Base-by-base conservation (phyloP, 2,888 invertebrate species). In the Euplagia quadripunctaria region DNA sequence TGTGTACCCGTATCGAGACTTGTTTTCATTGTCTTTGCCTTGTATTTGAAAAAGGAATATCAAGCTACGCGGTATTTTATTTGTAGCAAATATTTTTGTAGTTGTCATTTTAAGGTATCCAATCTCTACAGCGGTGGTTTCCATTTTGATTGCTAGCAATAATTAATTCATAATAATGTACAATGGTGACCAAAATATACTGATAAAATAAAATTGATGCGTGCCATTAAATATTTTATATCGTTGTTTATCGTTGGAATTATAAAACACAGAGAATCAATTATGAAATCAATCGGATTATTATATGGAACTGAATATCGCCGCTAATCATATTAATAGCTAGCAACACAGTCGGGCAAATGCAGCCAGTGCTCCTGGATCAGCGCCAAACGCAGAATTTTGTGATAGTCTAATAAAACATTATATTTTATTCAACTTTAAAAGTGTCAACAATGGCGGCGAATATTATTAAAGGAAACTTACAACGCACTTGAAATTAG, bases 341-440 rank as follows among this genome's bases (percentile, higher is more conserved):
- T 73, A 72, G 75, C 77, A 31, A 49, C n/a, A 70, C 79, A 74
- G 75, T 64, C 61, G 70, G 64, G 8, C 68, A 31, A 74, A 65
- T 66, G 46, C 64, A 73, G 67, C 58, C 81, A 68, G 20, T 55
- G 68, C 20, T 65, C 63, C 55, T 82, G 82, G 84, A 80, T 16
- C 46, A 64, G 16, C 1, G 84, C 83, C 82, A 82, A 83, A 31
- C n/a, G 5, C 31, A 61, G 46, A 69, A 69, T 49, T 74, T 42
- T 73, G 64, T 76, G 67, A 72, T 76, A 76, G 76, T 78, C 79
- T 79, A 81, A 84, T 79, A 70, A 80, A 67, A 69, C 72, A 71
- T 82, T 71, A 76, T 75, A 83, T 75, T 78, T 79, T 75, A 78
- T 68, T 7, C 64, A 69, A 79, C 66, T 75, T 9, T 73, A 71